A percentile compares a stretch with the other conserved stretches of the same genome.
These are phyloP conservation scores for Eilema sororculum DNA, from an alignment of 2,888 invertebrate genomes.

Conservation along the genomic window DNA sequence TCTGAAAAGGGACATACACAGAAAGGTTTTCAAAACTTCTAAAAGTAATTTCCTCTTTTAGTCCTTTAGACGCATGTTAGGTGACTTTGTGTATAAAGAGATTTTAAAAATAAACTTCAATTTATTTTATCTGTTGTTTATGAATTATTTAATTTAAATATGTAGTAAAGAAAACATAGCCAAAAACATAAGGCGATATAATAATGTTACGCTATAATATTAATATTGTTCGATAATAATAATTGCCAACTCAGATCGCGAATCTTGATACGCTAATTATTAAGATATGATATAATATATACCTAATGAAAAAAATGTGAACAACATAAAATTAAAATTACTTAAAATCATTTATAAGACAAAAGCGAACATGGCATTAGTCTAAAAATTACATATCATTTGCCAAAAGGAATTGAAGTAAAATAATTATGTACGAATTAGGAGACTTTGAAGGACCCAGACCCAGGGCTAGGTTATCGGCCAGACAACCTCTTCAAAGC, in stretches of 20 bases:
- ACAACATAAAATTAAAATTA: too few relatives aligned
- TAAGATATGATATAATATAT: too few relatives aligned
- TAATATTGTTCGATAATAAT: not conserved
- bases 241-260: not conserved
- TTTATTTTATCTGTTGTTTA: not conserved
- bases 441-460: not conserved
- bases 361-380: not conserved
- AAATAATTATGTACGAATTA: not conserved
- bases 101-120: not conserved
- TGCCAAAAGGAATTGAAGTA: not conserved
- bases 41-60: not conserved
- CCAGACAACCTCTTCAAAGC: not conserved
- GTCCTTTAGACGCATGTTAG: not conserved
- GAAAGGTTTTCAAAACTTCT: not conserved
- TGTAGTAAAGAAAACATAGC: not conserved
- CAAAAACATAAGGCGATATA: not conserved
- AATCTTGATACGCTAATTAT: not conserved
- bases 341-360: not conserved
- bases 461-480: not conserved
- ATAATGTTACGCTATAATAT: not conserved
- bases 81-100: not conserved
- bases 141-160: not conserved
- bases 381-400: not conserved
- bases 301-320: too few relatives aligned
- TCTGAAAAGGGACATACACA: slow-evolving; percentile 2